Evolutionary conservation across 2,888 invertebrate species (phyloP).

Genomic region (Polia nebulosa): DNA sequence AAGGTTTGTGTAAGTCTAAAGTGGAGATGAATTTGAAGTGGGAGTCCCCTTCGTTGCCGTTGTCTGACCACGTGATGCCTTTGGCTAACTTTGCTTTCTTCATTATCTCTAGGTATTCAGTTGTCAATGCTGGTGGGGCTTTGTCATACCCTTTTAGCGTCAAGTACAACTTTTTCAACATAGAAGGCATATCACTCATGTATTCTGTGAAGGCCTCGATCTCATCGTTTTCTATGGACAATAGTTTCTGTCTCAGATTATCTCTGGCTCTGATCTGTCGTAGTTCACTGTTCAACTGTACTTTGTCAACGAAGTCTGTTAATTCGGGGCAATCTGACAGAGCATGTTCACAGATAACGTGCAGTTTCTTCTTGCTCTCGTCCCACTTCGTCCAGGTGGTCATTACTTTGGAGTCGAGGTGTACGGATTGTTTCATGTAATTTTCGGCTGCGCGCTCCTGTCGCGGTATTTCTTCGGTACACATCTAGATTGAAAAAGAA

Average conservation of each 20-base stretch:
- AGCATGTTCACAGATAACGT: constrained; percentile 75
- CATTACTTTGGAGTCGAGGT: constrained; percentile 79
- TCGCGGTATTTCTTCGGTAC: constrained; percentile 84
- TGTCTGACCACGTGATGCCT: constrained; percentile 92
- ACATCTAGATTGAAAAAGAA: constrained; percentile 73
- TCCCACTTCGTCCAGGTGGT: constrained; percentile 79
- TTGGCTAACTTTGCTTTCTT: constrained; percentile 91
- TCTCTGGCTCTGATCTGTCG: constrained; percentile 84
- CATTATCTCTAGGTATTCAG: constrained; percentile 91
- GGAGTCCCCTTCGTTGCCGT: constrained; percentile 75
- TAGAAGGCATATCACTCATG: constrained; percentile 87
- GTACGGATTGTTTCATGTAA: constrained; percentile 79
- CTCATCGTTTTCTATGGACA: constrained; percentile 87
- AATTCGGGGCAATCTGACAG: constrained; percentile 76
- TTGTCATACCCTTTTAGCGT: constrained; percentile 91
- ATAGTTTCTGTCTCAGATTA: constrained; percentile 78
- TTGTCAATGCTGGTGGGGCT: constrained; percentile 89
- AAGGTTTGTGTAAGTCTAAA: constrained; percentile 79
- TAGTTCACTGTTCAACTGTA: constrained; percentile 79
- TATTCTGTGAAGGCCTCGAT: constrained; percentile 88
- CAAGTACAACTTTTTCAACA: constrained; percentile 91
- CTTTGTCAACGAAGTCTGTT: constrained; percentile 74
- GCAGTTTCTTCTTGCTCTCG: constrained; percentile 74
- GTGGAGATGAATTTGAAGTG: constrained; percentile 82
- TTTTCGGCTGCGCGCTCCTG: constrained; percentile 84